phyloP scores from a whole-genome alignment of 2,797 vertebrate species.

The Vultur gryphus region DNA sequence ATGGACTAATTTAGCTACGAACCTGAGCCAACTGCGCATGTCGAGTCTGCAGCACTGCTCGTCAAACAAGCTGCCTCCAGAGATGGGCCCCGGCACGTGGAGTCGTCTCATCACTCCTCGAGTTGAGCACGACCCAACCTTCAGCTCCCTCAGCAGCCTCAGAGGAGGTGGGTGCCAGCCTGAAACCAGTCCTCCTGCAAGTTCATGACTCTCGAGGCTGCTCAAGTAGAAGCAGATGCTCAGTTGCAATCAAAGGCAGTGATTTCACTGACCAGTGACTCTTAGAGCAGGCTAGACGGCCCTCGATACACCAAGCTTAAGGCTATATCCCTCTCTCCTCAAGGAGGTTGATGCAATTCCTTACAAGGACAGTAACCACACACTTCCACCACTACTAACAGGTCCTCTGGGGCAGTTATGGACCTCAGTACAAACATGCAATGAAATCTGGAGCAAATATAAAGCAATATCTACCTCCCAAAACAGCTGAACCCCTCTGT shows the following conservation, averaged over 20 bases:
- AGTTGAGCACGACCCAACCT: background rate
- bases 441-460: background rate
- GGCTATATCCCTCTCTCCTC: background rate
- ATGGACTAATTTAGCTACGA: constrained; percentile 38
- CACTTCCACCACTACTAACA: background rate
- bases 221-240: background rate
- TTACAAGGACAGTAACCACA: background rate
- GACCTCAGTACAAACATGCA: background rate
- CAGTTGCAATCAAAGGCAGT: background rate
- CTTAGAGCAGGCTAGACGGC: background rate
- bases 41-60: background rate
- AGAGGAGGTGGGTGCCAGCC: background rate
- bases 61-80: background rate
- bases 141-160: background rate
- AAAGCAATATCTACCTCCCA: background rate
- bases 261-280: background rate
- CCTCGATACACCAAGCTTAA: fast-evolving
- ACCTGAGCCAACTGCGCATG: background rate
- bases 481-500: background rate
- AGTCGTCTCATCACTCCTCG: background rate
- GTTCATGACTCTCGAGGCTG: background rate
- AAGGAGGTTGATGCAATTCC: background rate
- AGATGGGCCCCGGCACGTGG: background rate
- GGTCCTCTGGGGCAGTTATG: fast-evolving
- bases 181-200: background rate